Evolutionary conservation across 2,888 invertebrate species (phyloP), one percentile per base, ranked within the genome.

Genomic region (Scelioninae gen. 1): DNA sequence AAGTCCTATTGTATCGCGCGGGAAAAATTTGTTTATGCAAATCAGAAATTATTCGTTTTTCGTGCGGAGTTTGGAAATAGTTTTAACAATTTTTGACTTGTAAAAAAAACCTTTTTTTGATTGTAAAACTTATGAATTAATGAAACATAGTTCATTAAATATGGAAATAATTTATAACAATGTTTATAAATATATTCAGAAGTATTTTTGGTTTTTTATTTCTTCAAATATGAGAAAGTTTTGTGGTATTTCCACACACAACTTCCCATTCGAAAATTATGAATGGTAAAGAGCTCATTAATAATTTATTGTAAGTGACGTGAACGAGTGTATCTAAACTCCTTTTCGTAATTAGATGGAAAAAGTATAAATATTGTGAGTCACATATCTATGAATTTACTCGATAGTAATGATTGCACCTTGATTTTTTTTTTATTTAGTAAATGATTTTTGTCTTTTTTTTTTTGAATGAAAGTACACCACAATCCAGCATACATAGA

Each of bases 11-110:
- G 56, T 65, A 45, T 62, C n/a, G 13, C 16, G 9, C 16, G 56
- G n/a, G 23, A 58, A 23, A 53, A 32, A 75, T 75, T 75, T 75
- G 75, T 75, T 63, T 75, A 65, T 75, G 75, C 56, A 65, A 75
- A 65, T 72, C 10, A 72, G 10, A 43, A 62, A 72, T 65, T 51
- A 60, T 71, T 6, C 51, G 38, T 40, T 38, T 51, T 43, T 53
- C 66, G 40, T 66, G 66, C 29, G 9, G n/a, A 66, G 29, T 53
- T 66, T 66, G 9, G 53, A 40, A 51, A 38, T 15, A 13, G 45
- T 5, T 38, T 51, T 23, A 23, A 40, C 40, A 23, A 15, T 29
- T 43, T 53, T 66, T 51, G 29, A 23, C 43, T 43, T 8, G 40
- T 1, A 1, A 23, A 23, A 2, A 23, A 23, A 23, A 23, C 4